Conservation (phyloP, 2,888 invertebrate genomes). For the Aradus depressus region DNA sequence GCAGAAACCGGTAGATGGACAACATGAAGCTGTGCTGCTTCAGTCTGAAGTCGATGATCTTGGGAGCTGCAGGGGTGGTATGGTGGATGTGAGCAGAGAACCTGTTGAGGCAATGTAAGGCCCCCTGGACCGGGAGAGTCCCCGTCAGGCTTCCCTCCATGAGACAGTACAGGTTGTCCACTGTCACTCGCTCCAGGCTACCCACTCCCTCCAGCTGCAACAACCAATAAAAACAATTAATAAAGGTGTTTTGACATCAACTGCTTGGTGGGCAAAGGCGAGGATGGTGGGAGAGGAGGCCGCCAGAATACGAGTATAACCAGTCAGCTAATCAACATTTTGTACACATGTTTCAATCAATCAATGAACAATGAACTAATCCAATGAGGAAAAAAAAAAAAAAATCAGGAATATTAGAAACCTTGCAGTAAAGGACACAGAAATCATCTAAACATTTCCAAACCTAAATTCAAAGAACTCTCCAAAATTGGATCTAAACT, state of each 20-base stretch:
- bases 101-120: conserved; percentile 16
- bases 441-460: too few relatives aligned
- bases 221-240: neutral
- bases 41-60: conserved; percentile 16
- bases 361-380: too few relatives aligned
- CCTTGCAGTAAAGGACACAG: too few relatives aligned
- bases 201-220: conserved; percentile 11
- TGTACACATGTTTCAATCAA: neutral
- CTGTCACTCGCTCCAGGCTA: neutral
- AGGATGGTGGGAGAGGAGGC: too few relatives aligned
- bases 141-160: conserved; percentile 4
- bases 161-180: neutral
- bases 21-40: conserved; percentile 16
- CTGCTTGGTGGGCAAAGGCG: too few relatives aligned
- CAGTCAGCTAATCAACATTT: too few relatives aligned
- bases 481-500: too few relatives aligned
- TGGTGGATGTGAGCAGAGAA: conserved; percentile 14
- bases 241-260: too few relatives aligned
- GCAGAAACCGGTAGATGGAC: conserved; percentile 22
- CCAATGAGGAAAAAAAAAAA: too few relatives aligned
- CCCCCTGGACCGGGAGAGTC: conserved; percentile 18
- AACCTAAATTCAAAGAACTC: too few relatives aligned
- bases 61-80: neutral
- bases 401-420: too few relatives aligned
- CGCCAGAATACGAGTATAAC: too few relatives aligned